Conservation (phyloP, 1,140 invertebrate species). For the Berghia stephanieae region DNA sequence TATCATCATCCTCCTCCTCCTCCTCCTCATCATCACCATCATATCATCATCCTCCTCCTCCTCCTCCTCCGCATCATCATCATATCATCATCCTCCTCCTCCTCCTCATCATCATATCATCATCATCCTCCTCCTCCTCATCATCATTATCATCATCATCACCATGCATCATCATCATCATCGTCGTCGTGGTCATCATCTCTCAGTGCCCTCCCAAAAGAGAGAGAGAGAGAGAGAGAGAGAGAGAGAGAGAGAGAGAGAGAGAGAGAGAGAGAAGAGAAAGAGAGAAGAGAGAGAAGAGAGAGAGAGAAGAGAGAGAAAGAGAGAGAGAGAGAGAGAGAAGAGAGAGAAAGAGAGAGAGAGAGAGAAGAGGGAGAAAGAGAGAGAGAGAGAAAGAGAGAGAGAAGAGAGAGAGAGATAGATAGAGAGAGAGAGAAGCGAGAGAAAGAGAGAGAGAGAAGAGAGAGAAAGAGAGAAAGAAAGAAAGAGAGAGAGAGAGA, state of each 20-base stretch:
- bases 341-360: constrained; percentile 8
- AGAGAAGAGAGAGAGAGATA: constrained; percentile 9
- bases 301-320: not conserved
- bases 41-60: no score
- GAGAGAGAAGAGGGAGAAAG: not conserved
- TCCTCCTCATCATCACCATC: no score
- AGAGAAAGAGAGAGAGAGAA: not conserved
- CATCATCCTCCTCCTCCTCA: not conserved
- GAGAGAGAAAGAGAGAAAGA: constrained; percentile 3
- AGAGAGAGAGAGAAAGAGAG: not conserved
- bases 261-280: constrained; percentile 29
- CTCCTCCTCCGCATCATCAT: no score
- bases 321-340: not conserved
- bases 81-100: no score
- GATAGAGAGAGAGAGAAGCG: no score
- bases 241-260: constrained; percentile 21
- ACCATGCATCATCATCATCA: not conserved
- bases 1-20: no score
- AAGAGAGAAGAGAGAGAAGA: not conserved
- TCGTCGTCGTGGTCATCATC: not conserved
- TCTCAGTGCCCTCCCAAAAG: not conserved
- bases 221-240: constrained; percentile 18
- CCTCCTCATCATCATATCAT: no score
- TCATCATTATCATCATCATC: not conserved
- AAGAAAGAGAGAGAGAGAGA: constrained; percentile 29